Percentiles rank a stretch among this genome's conserved stretches.
Evolutionary conservation across 2,797 vertebrate species (phyloP).

Genomic region (Clamator glandarius): DNA sequence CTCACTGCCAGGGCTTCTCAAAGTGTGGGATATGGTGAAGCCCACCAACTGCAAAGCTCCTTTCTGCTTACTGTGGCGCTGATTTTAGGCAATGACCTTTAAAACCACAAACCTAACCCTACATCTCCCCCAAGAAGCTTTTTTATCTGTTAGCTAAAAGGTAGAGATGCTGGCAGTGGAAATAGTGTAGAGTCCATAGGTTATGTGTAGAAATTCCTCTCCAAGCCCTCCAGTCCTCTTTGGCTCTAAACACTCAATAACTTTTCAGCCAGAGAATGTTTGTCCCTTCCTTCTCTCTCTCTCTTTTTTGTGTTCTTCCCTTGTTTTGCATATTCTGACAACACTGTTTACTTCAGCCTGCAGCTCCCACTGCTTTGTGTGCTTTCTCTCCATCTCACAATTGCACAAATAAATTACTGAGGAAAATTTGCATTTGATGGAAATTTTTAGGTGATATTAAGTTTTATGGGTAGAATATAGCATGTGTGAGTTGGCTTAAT

Average conservation of each 20-base stretch:
- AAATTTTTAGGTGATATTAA: constrained; percentile 53
- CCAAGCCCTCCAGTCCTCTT: constrained; percentile 30
- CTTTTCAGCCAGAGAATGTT: constrained; percentile 56
- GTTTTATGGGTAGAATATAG: constrained; percentile 15
- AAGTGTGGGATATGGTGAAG: constrained; percentile 32
- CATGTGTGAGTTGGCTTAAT: constrained; percentile 30
- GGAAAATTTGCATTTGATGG: constrained; percentile 59
- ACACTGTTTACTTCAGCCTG: constrained; percentile 56
- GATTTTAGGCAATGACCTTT: constrained; percentile 44
- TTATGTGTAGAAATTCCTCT: not conserved
- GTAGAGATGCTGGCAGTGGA: not conserved
- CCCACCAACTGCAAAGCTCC: constrained; percentile 37
- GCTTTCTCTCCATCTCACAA: constrained; percentile 21
- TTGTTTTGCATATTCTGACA: constrained; percentile 65
- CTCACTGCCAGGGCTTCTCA: constrained; percentile 66
- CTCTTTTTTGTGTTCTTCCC: constrained; percentile 26
- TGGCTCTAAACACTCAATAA: constrained; percentile 41
- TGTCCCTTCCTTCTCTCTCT: constrained; percentile 45
- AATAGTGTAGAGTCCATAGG: not conserved
- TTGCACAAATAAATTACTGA: constrained; percentile 46
- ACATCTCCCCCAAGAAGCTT: not conserved
- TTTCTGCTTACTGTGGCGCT: not conserved
- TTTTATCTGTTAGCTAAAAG: not conserved
- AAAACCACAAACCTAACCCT: constrained; percentile 35
- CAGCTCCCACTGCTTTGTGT: constrained; percentile 57